Evolutionary conservation across 2,888 invertebrate species (phyloP).

Genomic region (Pheosia gnoma): DNA sequence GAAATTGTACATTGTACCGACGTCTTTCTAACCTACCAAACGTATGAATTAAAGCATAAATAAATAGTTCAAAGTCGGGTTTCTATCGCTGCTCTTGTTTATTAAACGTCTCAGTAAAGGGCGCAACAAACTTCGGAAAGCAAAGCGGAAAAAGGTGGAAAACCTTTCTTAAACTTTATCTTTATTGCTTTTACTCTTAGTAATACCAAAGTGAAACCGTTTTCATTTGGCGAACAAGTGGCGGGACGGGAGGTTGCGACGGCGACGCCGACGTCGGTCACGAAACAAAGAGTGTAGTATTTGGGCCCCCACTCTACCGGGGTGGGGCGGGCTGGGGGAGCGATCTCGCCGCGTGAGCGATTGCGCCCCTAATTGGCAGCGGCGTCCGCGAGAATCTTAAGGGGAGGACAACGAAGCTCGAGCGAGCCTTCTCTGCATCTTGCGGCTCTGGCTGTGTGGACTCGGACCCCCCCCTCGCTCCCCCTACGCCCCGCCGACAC

Average conservation of each 20-base stretch:
- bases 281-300: conserved; percentile 69
- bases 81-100: conserved; percentile 21
- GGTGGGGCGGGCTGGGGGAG: conserved; percentile 54
- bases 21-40: no score
- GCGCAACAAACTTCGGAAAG: conserved; percentile 48
- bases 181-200: conserved; percentile 64
- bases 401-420: conserved; percentile 78
- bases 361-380: conserved; percentile 84
- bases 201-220: conserved; percentile 77
- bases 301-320: conserved; percentile 39
- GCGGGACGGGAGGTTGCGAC: conserved; percentile 62
- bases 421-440: conserved; percentile 74
- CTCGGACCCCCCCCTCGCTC: conserved; percentile 43
- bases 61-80: conserved; percentile 8
- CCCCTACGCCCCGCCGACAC: conserved; percentile 45
- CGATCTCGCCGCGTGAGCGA: conserved; percentile 79
- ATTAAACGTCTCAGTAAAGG: conserved; percentile 37
- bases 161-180: conserved; percentile 65
- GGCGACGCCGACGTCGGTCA: conserved; percentile 57
- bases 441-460: conserved; percentile 62
- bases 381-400: conserved; percentile 85
- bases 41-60: no score
- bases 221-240: conserved; percentile 77
- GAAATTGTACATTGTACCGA: no score
- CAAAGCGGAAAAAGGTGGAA: conserved; percentile 59